phyloP scores from a whole-genome alignment of 2,797 vertebrate genomes.

The Sebastes baramenuke region DNA sequence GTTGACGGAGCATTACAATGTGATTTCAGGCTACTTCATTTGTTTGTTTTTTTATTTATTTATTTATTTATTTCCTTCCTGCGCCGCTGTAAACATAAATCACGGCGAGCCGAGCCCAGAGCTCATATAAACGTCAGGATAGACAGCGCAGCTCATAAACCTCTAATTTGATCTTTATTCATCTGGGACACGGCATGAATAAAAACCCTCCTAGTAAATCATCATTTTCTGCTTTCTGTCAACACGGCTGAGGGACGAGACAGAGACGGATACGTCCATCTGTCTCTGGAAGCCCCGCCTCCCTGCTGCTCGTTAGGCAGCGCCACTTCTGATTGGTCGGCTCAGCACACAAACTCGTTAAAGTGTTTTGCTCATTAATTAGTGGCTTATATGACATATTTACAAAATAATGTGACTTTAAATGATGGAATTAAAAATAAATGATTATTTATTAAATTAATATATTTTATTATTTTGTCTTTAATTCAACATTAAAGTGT shows the following conservation, averaged over 20 bases:
- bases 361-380: neutral
- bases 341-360: conserved; percentile 11
- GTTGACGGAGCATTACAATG: conserved; percentile 54
- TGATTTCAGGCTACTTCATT: conserved; percentile 67
- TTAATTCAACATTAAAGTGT: too few species aligned
- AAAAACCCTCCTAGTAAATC: conserved; percentile 71
- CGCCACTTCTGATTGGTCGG: conserved; percentile 43
- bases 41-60: conserved; percentile 31
- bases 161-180: conserved; percentile 81
- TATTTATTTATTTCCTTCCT: conserved; percentile 19
- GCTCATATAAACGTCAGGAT: conserved; percentile 78
- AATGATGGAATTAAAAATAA: neutral
- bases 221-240: conserved; percentile 73
- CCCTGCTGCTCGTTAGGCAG: conserved; percentile 19
- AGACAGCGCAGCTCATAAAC: conserved; percentile 78
- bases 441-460: neutral
- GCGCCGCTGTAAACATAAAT: conserved; percentile 73
- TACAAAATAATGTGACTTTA: neutral
- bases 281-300: conserved; percentile 11
- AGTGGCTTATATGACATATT: neutral
- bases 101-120: conserved; percentile 58
- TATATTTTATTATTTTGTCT: neutral
- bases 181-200: conserved; percentile 72
- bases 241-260: conserved; percentile 19
- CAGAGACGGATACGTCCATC: conserved; percentile 5